Conservation (phyloP, 2,797 vertebrate genomes). For the Chaunax sp. region DNA sequence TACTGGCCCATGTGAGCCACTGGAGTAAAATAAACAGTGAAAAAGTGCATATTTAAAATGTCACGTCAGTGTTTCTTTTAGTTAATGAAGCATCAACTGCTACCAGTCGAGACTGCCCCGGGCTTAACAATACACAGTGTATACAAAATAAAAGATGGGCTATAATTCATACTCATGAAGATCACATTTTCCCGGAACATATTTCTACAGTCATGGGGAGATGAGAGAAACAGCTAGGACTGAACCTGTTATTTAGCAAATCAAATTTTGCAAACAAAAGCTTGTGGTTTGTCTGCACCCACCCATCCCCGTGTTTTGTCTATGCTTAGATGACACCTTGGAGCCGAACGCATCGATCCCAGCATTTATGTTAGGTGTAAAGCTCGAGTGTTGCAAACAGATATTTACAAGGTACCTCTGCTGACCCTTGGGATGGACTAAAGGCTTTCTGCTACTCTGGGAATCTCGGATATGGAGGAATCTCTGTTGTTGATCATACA, state of each 20-base stretch:
- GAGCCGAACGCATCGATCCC: constrained; percentile 43
- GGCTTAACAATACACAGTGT: constrained; percentile 59
- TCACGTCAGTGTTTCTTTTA: constrained; percentile 65
- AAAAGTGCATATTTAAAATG: constrained; percentile 64
- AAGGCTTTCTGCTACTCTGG: constrained; percentile 41
- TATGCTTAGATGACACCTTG: constrained; percentile 10
- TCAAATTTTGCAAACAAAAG: constrained; percentile 28
- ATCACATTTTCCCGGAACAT: constrained; percentile 51
- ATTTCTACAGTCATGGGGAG: constrained; percentile 39
- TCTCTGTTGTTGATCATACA: constrained; percentile 67
- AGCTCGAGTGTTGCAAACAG: constrained; percentile 23
- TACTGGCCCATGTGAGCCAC: constrained; percentile 59
- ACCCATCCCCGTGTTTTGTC: neutral
- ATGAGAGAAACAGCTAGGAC: constrained; percentile 32
- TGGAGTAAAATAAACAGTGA: constrained; percentile 64
- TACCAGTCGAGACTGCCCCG: constrained; percentile 63
- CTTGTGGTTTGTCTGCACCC: neutral
- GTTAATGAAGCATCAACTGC: constrained; percentile 76
- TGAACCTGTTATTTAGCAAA: constrained; percentile 39
- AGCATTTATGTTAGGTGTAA: constrained; percentile 17
- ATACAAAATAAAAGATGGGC: constrained; percentile 60
- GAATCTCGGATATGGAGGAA: constrained; percentile 55
- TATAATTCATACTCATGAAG: constrained; percentile 59
- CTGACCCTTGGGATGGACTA: constrained; percentile 30
- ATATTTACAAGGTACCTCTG: constrained; percentile 72